A percentile compares a stretch with the other conserved stretches of the same genome.
Conservation (phyloP, 1,140 invertebrate species). For the Hirudo medicinalis region DNA sequence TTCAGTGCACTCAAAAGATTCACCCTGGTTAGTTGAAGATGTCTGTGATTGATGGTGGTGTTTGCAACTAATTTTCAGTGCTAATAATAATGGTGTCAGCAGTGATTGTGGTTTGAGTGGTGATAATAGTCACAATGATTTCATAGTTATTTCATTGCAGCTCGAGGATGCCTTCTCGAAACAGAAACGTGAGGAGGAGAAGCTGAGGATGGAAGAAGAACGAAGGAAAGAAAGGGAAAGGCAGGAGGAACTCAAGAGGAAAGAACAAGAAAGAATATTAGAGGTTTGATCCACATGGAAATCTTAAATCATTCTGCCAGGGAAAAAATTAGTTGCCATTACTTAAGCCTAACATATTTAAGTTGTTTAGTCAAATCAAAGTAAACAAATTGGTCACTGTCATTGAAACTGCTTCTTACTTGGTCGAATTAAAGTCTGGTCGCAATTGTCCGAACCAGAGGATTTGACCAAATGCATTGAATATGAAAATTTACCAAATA, state of each 20-base stretch:
- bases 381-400: too few species aligned
- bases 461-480: too few species aligned
- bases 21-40: conserved; percentile 53
- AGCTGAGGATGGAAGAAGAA: conserved; percentile 57
- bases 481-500: too few species aligned
- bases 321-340: too few species aligned
- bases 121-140: background rate
- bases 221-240: conserved; percentile 61
- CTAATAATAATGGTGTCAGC: background rate
- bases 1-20: conserved; percentile 75
- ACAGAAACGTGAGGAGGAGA: conserved; percentile 58
- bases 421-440: too few species aligned
- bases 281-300: conserved; percentile 44
- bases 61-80: background rate
- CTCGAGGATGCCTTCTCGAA: conserved; percentile 66
- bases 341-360: too few species aligned
- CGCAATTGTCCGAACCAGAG: too few species aligned
- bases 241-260: conserved; percentile 61
- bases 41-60: background rate
- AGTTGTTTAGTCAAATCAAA: too few species aligned
- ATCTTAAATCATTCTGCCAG: background rate
- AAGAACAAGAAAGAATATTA: conserved; percentile 71
- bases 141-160: conserved; percentile 36
- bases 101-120: background rate
- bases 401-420: too few species aligned